Evolutionary conservation across 2,797 vertebrate genomes (phyloP).

Genomic region (Acipenser ruthenus): DNA sequence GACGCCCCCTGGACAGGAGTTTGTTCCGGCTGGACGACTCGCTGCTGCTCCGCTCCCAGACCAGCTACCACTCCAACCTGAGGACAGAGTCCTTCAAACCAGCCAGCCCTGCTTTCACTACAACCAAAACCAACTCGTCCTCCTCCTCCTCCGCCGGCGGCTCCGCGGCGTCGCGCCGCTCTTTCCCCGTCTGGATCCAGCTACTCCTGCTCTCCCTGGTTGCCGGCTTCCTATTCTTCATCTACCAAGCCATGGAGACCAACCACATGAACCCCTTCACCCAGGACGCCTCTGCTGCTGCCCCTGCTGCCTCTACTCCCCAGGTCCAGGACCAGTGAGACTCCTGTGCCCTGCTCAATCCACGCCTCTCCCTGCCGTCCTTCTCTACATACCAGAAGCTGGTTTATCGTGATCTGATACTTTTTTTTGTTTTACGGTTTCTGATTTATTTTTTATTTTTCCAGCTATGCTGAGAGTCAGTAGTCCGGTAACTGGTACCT

Average conservation of each 20-base stretch:
- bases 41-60: slow-evolving; percentile 35
- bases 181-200: slow-evolving; percentile 78
- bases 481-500: too few relatives aligned
- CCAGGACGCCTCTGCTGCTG: background rate
- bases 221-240: slow-evolving; percentile 70
- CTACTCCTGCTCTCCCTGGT: slow-evolving; percentile 67
- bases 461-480: too few relatives aligned
- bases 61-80: slow-evolving; percentile 37
- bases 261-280: slow-evolving; percentile 71
- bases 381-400: too few relatives aligned
- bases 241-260: slow-evolving; percentile 94
- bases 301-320: background rate
- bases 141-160: slow-evolving; percentile 44
- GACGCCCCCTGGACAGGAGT: slow-evolving; percentile 61
- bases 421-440: too few relatives aligned
- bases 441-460: too few relatives aligned
- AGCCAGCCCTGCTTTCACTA: too few relatives aligned
- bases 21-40: slow-evolving; percentile 67
- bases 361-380: too few relatives aligned
- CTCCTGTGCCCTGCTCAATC: too few relatives aligned
- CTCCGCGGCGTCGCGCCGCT: slow-evolving; percentile 33
- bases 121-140: slow-evolving; percentile 29
- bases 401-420: too few relatives aligned
- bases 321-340: too few relatives aligned
- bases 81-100: slow-evolving; percentile 31